These are phyloP conservation scores for Zapus hudsonius DNA, from an alignment of 2,113 vertebrate species.

Conservation along the genomic window DNA sequence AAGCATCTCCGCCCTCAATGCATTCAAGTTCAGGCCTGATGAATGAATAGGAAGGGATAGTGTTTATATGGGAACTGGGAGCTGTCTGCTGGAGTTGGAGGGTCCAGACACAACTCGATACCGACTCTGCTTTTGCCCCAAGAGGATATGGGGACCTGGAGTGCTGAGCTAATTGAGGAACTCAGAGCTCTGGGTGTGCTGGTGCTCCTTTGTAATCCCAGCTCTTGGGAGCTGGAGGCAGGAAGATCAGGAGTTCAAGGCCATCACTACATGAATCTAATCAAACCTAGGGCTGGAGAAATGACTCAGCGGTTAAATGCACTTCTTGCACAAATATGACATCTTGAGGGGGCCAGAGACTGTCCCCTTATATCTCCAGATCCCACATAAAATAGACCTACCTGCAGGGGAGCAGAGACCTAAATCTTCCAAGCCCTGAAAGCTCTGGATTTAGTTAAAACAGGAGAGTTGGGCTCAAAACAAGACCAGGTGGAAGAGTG, in stretches of 20 bases:
- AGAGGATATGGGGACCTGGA: fast-evolving
- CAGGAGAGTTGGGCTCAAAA: too few relatives aligned
- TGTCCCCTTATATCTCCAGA: too few relatives aligned
- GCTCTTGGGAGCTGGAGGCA: not conserved
- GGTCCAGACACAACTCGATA: fast-evolving
- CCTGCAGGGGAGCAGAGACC: too few relatives aligned
- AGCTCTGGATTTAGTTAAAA: too few relatives aligned
- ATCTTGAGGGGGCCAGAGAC: too few relatives aligned
- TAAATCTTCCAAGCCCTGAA: too few relatives aligned
- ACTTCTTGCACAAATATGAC: too few relatives aligned
- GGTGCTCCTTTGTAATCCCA: not conserved
- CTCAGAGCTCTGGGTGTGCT: not conserved
- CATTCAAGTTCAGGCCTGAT: not conserved
- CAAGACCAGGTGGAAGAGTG: too few relatives aligned
- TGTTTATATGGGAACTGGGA: not conserved
- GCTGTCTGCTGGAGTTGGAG: fast-evolving
- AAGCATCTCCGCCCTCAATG: fast-evolving
- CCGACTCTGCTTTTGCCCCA: fast-evolving
- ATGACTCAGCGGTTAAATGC: too few relatives aligned
- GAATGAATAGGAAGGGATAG: fast-evolving
- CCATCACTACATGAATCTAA: not conserved
- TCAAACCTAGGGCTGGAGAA: too few relatives aligned
- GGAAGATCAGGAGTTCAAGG: not conserved
- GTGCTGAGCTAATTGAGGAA: not conserved
- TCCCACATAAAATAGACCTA: too few relatives aligned